These are phyloP conservation scores for Pteronotus mesoamericanus DNA, from an alignment of 2,797 vertebrate species.

Conservation along the genomic window DNA sequence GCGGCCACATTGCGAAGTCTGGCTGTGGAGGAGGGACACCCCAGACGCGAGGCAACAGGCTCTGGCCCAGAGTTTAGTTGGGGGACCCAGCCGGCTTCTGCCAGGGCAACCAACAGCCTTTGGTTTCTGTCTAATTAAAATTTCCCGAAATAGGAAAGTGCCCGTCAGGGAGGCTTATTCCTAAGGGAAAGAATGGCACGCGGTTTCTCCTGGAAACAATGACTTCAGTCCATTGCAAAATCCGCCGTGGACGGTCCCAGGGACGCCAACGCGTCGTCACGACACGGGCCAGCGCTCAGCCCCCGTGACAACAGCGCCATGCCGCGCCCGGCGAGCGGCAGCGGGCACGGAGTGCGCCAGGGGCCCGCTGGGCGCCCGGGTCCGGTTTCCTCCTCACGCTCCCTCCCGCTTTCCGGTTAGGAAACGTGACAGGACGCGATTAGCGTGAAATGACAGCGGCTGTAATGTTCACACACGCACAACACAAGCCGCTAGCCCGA, in stretches of 20 bases:
- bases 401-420: not conserved
- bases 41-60: rapidly evolving
- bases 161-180: not conserved
- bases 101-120: not conserved
- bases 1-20: rapidly evolving
- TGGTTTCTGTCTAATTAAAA: conserved; percentile 40
- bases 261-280: rapidly evolving
- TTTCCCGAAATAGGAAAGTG: conserved; percentile 12
- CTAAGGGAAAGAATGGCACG: not conserved
- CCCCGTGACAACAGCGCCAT: rapidly evolving
- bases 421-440: not conserved
- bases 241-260: rapidly evolving
- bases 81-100: not conserved
- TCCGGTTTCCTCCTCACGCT: rapidly evolving
- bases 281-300: not conserved
- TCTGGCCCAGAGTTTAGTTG: rapidly evolving
- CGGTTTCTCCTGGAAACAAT: not conserved
- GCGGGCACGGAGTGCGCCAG: rapidly evolving
- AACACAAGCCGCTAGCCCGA: rapidly evolving
- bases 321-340: rapidly evolving
- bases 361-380: not conserved
- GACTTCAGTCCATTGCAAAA: not conserved
- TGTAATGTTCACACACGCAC: rapidly evolving
- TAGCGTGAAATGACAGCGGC: rapidly evolving
- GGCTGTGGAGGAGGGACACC: rapidly evolving